Conservation (phyloP, 2,113 vertebrate genomes). For the Toxostoma redivivum region DNA sequence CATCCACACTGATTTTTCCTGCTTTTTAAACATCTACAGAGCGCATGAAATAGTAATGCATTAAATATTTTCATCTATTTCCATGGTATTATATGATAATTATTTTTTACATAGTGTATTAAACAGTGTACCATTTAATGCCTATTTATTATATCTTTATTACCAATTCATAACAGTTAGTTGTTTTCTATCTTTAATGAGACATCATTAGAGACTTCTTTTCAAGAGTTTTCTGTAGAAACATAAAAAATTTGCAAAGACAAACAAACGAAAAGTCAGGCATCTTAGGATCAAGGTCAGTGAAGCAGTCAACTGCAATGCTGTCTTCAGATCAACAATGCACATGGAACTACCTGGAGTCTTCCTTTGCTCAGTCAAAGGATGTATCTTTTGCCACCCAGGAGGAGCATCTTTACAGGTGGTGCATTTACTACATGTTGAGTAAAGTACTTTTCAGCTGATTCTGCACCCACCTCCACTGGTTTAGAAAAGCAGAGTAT, state of each 20-base stretch:
- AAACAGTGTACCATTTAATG: background rate
- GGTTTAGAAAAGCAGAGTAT: background rate
- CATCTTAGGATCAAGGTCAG: background rate
- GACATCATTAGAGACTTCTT: background rate
- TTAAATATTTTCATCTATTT: background rate
- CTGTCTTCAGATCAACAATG: background rate
- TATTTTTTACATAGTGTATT: background rate
- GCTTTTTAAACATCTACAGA: background rate
- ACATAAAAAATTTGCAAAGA: background rate
- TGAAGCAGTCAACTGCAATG: background rate
- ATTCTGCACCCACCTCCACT: background rate
- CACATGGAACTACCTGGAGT: background rate
- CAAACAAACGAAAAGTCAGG: background rate
- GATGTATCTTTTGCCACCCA: background rate
- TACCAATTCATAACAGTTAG: background rate
- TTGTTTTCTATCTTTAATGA: background rate
- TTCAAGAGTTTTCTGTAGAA: background rate
- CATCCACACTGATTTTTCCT: background rate
- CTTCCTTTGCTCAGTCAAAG: background rate
- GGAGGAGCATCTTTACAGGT: background rate
- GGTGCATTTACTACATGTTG: background rate
- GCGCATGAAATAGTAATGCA: background rate
- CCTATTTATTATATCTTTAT: background rate
- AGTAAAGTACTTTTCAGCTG: background rate
- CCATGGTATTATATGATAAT: background rate